These are phyloP conservation scores for Threskiornis aethiopicus DNA, from an alignment of 2,797 vertebrate genomes.

Conservation along the genomic window DNA sequence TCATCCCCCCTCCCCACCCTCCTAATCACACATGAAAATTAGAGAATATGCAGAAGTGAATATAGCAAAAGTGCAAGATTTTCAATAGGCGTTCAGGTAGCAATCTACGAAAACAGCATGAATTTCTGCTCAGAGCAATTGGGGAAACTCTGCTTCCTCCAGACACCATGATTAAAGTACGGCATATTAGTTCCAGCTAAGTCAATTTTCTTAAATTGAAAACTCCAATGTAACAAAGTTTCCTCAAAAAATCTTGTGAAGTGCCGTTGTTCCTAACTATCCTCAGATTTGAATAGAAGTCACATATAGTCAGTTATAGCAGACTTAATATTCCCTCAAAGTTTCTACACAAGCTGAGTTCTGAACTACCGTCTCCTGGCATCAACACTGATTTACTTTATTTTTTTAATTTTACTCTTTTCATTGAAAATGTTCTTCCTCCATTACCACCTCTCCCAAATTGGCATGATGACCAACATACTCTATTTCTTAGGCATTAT, in stretches of 20 bases:
- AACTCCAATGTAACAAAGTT: slow-evolving; percentile 49
- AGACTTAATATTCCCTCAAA: not conserved
- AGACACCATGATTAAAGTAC: slow-evolving; percentile 49
- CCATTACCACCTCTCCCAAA: not conserved
- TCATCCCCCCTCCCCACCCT: not conserved
- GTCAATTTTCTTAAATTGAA: slow-evolving; percentile 59
- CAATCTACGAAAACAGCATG: slow-evolving; percentile 13
- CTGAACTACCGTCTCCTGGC: not conserved
- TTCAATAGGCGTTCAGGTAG: not conserved
- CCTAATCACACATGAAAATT: not conserved
- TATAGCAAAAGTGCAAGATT: not conserved
- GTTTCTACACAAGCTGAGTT: not conserved
- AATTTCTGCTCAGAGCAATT: slow-evolving; percentile 1
- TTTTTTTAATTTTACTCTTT: not conserved
- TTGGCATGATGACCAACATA: not conserved
- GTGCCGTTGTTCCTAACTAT: slow-evolving; percentile 26
- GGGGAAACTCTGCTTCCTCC: not conserved
- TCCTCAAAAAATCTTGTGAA: slow-evolving; percentile 18
- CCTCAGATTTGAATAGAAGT: not conserved
- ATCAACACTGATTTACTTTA: not conserved
- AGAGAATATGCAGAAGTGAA: not conserved
- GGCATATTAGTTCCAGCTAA: slow-evolving; percentile 62
- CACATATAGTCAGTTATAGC: not conserved
- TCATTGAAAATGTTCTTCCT: not conserved
- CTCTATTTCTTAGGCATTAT: not conserved